Evolutionary conservation across 2,113 vertebrate species (phyloP).

Genomic region (Manacus vitellinus): DNA sequence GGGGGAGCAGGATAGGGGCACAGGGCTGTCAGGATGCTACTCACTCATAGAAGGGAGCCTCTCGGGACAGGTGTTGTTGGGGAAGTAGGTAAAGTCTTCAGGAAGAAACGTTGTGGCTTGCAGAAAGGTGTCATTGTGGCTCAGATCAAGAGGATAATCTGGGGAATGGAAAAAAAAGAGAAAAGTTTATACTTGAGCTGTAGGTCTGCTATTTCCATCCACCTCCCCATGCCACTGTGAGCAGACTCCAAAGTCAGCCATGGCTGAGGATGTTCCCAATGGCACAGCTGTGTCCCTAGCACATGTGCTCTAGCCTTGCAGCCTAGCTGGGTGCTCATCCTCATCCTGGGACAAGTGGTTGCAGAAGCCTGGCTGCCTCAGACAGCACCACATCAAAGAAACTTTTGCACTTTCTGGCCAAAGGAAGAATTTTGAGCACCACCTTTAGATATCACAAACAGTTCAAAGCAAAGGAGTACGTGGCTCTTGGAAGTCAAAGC

Average conservation of each 20-base stretch:
- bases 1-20: neutral
- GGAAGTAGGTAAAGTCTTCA: slow-evolving; percentile 90
- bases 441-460: neutral
- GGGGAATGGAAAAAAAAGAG: neutral
- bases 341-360: neutral
- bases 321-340: neutral
- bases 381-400: neutral
- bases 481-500: neutral
- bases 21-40: slow-evolving; percentile 18
- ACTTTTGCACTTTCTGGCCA: neutral
- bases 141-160: slow-evolving; percentile 95
- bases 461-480: neutral
- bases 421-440: neutral
- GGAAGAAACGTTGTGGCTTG: slow-evolving; percentile 92
- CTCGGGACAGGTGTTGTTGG: slow-evolving; percentile 88
- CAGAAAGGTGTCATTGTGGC: slow-evolving; percentile 85
- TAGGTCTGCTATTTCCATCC: neutral
- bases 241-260: neutral
- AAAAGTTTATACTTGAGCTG: neutral
- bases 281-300: neutral
- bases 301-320: no score
- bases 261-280: neutral
- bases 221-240: neutral
- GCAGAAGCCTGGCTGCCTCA: neutral
- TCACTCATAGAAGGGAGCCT: slow-evolving; percentile 96